Percentiles rank a stretch among this genome's conserved stretches.
Conservation (phyloP, 64 coral and sea anemone species). For the Pachyseris speciosa region DNA sequence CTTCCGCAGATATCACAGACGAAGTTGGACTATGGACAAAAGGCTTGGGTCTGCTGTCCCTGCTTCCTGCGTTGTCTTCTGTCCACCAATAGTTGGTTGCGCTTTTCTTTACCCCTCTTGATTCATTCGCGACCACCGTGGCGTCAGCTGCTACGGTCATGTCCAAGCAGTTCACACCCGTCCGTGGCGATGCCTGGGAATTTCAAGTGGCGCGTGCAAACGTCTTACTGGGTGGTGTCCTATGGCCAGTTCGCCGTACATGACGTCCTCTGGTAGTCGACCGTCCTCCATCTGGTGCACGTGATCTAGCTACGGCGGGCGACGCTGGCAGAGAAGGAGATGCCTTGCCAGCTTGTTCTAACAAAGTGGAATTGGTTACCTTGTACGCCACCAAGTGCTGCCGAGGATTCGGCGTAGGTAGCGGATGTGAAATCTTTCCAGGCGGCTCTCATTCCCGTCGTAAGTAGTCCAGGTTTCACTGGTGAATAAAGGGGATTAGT, state of each 20-base stretch:
- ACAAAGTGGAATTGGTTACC: too few relatives aligned
- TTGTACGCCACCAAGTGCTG: too few relatives aligned
- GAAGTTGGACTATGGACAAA: too few relatives aligned
- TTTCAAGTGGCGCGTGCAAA: neutral
- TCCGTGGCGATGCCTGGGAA: neutral
- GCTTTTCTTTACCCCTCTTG: neutral
- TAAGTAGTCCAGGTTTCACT: conserved; percentile 12
- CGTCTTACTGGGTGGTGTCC: neutral
- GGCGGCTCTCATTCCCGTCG: neutral
- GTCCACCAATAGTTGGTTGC: neutral
- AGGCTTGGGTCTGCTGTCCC: too few relatives aligned
- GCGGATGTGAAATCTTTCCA: neutral
- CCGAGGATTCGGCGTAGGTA: too few relatives aligned
- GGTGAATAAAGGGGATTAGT: too few relatives aligned
- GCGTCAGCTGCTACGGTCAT: neutral
- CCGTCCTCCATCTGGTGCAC: neutral
- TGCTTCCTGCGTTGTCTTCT: neutral
- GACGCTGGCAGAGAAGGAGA: neutral
- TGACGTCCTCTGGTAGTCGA: neutral
- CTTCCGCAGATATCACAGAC: neutral
- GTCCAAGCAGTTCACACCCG: neutral
- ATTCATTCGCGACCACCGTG: neutral
- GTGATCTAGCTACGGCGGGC: neutral
- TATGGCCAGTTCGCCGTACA: neutral
- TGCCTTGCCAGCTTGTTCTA: neutral